Base-by-base conservation (phyloP, 1,140 invertebrate genomes). In the Homalodisca vitripennis region DNA sequence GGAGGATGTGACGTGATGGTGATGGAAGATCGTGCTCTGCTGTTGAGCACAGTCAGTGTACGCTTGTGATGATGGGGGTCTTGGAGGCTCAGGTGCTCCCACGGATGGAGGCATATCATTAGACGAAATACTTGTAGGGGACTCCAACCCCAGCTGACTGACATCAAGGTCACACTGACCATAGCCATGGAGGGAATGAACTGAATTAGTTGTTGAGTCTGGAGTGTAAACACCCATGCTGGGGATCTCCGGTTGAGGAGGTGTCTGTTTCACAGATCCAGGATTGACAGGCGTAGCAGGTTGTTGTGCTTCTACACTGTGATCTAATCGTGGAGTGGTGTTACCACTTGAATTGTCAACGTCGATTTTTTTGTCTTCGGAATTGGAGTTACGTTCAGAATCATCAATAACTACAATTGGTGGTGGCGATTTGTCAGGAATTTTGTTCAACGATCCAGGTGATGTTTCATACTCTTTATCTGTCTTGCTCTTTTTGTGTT, bases 151-250 rank as follows among this genome's bases (percentile, higher is more conserved):
- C 27, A 95, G 78, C 75, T 94, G 92, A 72, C 86, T 87, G 0
- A 93, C 92, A 78, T 94, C 92, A 63, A 95, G 80, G 70, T 94
- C 92, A 74, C 89, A 93, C 69, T 87, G 87, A 0, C 86, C 85
- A 74, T 92, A 94, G 6, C 81, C 79, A 78, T 92, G 91, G 69
- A 91, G 82, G 46, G 90, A 92, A 72, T 92, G 90, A 3, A 92
- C 91, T 0, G 92, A 93, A 75, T 93, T 92, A 30, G 91, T 93
- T 0, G 89, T 91, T 0, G 91, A 92, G 75, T 94, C 91, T 0
- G 91, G 90, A 0, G 91, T 92, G 72, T 92, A 93, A 0, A 93
- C 90, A 0, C 90, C 90, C 85, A 93, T 88, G 1, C 89, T 91
- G 17, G 89, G 86, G 67, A 91, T 79, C 46, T 90, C 88, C 0